A percentile compares a stretch with the other conserved stretches of the same genome.
Evolutionary conservation across 2,888 invertebrate species (phyloP).

Genomic region (Coelogynopora nodosa): DNA sequence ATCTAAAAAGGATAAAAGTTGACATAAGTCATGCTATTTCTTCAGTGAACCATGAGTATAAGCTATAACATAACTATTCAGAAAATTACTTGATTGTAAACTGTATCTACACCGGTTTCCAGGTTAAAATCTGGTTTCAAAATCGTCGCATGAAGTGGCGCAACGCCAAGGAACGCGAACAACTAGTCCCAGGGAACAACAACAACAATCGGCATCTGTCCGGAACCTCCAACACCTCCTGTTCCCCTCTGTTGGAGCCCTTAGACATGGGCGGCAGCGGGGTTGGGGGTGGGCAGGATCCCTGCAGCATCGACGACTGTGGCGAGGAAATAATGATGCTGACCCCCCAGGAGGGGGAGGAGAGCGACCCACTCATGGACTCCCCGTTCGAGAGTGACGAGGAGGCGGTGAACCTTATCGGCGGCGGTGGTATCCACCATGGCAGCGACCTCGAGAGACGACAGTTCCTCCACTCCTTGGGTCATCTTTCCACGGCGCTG

Average conservation of each 20-base stretch:
- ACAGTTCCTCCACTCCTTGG: background rate
- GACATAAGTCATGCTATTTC: too few species aligned
- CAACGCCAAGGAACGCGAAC: conserved; percentile 78
- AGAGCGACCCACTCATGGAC: too few species aligned
- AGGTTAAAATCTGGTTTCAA: conserved; percentile 89
- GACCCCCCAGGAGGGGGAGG: background rate
- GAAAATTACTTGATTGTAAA: too few species aligned
- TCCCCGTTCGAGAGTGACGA: background rate
- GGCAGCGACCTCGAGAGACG: background rate
- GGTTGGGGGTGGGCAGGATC: background rate
- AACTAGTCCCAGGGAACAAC: background rate
- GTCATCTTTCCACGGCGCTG: too few species aligned
- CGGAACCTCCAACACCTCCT: background rate
- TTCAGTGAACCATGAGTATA: too few species aligned
- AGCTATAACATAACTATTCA: too few species aligned
- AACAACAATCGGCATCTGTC: background rate
- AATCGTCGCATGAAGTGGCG: conserved; percentile 98
- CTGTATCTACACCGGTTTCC: too few species aligned
- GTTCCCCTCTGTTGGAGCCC: background rate
- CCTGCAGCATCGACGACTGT: background rate
- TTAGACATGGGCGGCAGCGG: background rate
- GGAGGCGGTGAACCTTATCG: background rate
- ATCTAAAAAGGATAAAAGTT: too few species aligned
- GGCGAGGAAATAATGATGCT: background rate
- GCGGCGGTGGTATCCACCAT: too few species aligned